Evolutionary conservation across 2,797 vertebrate genomes (phyloP), one percentile per base, ranked within the genome.

Genomic region (Hafferia zeledoni): DNA sequence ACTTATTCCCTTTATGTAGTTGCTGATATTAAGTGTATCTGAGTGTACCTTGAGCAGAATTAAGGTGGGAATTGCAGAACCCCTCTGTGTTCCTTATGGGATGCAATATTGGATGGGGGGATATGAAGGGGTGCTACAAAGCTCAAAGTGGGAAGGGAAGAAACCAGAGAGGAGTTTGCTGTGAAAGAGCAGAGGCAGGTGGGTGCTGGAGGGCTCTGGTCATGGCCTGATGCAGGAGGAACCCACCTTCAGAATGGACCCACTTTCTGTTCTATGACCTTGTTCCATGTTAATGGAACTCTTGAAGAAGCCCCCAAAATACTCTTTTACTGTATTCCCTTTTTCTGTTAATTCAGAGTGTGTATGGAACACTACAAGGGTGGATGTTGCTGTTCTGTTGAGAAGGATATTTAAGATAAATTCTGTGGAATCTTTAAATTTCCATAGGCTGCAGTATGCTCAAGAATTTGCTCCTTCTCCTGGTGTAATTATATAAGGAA

Each of bases 101-200:
- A 23, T 56, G 55, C 31, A 33, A 33, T 33, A 24, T 5, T 56
- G 53, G 53, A 39, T 10, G 1, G 4, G 17, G 7, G 4, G 14
- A 2, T 5, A 1, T 35, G 6, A 41, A 39, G 17, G 4, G 10
- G 9, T 3, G 7, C 17, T 52, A 2, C 28, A 8, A 27, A 43
- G 9, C 27, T 57, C 9, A 9, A 24, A 53, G 37, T 13, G 28
- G 49, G 59, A 63, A 47, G 52, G 53, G n/a, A 43, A 18, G 57
- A 41, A 20, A 71, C 23, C 49, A 78, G 68, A 60, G 11, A 0
- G 5, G 9, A 1, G 9, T 50, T 41, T 72, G 55, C 4, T 8
- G 7, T 9, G 24, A n/a, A 56, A 14, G 37, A 77, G 7, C 43
- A 52, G 68, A 43, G 56, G 24, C 37, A 49, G 17, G 31, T 28